phyloP scores from a whole-genome alignment of 2,113 vertebrate species.

The Dicaeum eximium region DNA sequence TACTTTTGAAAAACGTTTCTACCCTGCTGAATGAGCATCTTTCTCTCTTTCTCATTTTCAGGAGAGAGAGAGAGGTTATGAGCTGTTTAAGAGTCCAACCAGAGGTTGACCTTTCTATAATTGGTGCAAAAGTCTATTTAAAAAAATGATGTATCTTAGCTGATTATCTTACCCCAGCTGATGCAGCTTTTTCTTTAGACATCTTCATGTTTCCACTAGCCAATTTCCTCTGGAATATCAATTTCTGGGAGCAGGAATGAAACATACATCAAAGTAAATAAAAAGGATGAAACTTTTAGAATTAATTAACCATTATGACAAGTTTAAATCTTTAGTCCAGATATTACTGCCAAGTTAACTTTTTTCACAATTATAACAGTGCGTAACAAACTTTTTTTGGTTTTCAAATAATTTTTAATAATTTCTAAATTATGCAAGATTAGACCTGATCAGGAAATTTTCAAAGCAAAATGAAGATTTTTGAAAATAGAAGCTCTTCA shows the following conservation, averaged over 20 bases:
- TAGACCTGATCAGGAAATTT: not conserved
- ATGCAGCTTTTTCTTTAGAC: not conserved
- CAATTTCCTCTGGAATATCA: not conserved
- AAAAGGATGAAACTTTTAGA: not conserved
- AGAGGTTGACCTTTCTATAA: not conserved
- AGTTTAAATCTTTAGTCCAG: not conserved
- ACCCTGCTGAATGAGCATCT: not conserved
- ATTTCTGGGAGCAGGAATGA: not conserved
- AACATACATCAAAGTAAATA: not conserved
- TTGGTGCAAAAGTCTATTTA: not conserved
- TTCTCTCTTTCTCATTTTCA: not conserved
- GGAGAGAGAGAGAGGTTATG: not conserved
- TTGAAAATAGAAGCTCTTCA: not conserved
- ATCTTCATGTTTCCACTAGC: not conserved
- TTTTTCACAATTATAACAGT: not conserved
- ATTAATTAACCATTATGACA: not conserved
- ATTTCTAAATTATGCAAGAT: not conserved
- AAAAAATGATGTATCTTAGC: not conserved
- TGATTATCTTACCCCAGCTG: not conserved
- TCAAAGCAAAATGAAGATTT: not conserved
- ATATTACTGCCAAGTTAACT: not conserved
- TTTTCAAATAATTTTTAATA: not conserved
- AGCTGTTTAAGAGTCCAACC: not conserved
- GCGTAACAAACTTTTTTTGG: not conserved
- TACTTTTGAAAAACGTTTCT: not conserved